phyloP scores from a whole-genome alignment of 2,113 vertebrate genomes.

The Calyptomena viridis region DNA sequence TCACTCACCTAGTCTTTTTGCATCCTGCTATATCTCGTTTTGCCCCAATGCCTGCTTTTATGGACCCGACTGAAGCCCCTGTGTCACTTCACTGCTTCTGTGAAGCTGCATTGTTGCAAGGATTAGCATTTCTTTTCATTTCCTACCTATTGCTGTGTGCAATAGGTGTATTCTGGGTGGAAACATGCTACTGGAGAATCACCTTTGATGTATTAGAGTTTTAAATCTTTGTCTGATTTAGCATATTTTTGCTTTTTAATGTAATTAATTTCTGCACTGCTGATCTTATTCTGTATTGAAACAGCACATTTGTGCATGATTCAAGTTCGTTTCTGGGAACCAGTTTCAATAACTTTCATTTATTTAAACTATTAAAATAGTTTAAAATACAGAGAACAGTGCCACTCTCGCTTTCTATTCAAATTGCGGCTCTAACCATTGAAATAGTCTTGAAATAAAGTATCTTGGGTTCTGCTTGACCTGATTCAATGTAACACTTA shows the following conservation, averaged over 20 bases:
- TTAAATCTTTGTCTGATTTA: constrained; percentile 51
- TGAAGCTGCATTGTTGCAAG: not conserved
- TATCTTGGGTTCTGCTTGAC: constrained; percentile 57
- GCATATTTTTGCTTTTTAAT: constrained; percentile 59
- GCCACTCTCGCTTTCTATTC: constrained; percentile 30
- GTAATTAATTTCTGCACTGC: constrained; percentile 44
- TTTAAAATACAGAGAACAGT: constrained; percentile 47
- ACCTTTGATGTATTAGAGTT: not conserved
- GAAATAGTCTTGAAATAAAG: constrained; percentile 65
- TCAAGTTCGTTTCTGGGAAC: constrained; percentile 37
- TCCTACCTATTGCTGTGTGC: not conserved
- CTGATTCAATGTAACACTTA: constrained; percentile 48
- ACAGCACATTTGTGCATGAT: constrained; percentile 36
- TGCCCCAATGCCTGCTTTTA: not conserved
- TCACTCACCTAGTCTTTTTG: not conserved
- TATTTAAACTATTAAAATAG: constrained; percentile 59
- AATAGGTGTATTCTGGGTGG: not conserved
- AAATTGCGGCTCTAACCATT: constrained; percentile 38
- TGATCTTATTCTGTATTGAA: constrained; percentile 52
- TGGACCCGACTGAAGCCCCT: not conserved
- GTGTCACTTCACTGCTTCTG: not conserved
- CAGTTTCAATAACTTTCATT: constrained; percentile 62
- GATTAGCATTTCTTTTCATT: constrained; percentile 43
- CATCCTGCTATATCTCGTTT: not conserved
- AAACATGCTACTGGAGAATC: constrained; percentile 26